phyloP scores from a whole-genome alignment of 30 jellyfish, hydroid and myxozoan genomes.

The Chironex yamaguchii region DNA sequence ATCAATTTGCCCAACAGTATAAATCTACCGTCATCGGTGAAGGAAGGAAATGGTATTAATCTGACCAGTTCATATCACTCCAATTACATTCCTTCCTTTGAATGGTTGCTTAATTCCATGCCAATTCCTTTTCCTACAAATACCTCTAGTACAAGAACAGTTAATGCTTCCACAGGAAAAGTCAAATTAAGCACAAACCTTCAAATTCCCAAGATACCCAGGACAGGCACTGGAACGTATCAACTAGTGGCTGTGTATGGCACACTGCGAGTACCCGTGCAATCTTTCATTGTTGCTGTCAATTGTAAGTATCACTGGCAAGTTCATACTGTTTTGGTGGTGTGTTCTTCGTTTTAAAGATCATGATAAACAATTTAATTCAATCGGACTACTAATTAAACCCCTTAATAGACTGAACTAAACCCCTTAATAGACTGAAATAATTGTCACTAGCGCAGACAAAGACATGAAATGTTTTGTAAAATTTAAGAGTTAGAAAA shows the following conservation, averaged over 20 bases:
- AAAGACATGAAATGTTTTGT: too few species aligned
- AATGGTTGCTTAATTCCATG: background rate
- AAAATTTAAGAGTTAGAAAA: too few species aligned
- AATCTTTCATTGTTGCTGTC: background rate
- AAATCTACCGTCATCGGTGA: too few species aligned
- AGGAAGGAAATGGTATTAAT: background rate
- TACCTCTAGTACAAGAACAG: background rate
- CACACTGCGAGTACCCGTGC: background rate
- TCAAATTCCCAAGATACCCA: background rate
- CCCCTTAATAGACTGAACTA: too few species aligned
- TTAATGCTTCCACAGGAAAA: background rate
- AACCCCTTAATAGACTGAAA: too few species aligned
- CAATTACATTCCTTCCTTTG: background rate
- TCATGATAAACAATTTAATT: too few species aligned
- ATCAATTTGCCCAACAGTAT: too few species aligned
- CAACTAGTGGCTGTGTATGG: background rate
- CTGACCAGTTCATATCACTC: background rate
- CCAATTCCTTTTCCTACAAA: background rate
- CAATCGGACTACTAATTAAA: too few species aligned
- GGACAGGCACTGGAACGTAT: background rate
- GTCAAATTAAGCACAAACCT: background rate
- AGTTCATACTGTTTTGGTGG: too few species aligned
- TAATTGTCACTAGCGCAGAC: too few species aligned
- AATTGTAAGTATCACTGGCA: background rate
- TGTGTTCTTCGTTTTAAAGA: too few species aligned